A percentile compares a stretch with the other conserved stretches of the same genome.
phyloP scores from a whole-genome alignment of 1,140 invertebrate species.

The Anastrepha ludens region DNA sequence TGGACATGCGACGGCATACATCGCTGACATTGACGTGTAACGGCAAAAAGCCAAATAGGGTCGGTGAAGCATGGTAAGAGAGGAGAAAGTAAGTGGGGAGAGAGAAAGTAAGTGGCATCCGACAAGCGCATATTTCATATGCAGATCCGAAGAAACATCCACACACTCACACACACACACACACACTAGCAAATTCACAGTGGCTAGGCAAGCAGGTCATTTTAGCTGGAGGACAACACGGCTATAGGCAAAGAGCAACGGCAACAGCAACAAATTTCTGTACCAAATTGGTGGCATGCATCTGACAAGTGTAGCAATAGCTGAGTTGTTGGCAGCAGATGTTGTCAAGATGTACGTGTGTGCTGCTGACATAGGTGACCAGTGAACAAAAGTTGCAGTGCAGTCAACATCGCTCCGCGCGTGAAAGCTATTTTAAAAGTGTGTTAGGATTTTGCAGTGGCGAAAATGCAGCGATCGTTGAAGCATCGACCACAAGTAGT shows the following conservation, averaged over 20 bases:
- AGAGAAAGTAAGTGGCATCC: slow-evolving; percentile 8
- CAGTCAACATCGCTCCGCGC: too few species aligned
- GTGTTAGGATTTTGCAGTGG: too few species aligned
- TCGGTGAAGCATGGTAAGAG: not conserved
- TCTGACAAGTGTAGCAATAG: slow-evolving; percentile 46
- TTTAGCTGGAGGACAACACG: slow-evolving; percentile 26
- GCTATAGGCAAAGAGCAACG: slow-evolving; percentile 13
- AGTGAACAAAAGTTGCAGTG: not conserved
- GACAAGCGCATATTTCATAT: slow-evolving; percentile 42
- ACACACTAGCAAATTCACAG: not conserved
- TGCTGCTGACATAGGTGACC: not conserved
- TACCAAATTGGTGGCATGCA: slow-evolving; percentile 44
- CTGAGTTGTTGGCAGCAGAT: not conserved
- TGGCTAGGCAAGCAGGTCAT: slow-evolving; percentile 30
- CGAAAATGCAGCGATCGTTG: too few species aligned
- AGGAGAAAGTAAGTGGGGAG: not conserved
- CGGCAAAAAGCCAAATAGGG: slow-evolving; percentile 39
- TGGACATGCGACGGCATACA: not conserved
- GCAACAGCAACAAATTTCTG: slow-evolving; percentile 17
- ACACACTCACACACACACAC: not conserved
- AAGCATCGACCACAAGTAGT: too few species aligned
- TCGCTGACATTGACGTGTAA: slow-evolving; percentile 33
- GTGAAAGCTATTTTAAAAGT: too few species aligned
- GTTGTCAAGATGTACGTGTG: not conserved
- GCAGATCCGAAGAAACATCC: not conserved